Percentiles rank a stretch among this genome's conserved stretches.
phyloP scores from a whole-genome alignment of 2,797 vertebrate species.

The Malurus splendens region DNA sequence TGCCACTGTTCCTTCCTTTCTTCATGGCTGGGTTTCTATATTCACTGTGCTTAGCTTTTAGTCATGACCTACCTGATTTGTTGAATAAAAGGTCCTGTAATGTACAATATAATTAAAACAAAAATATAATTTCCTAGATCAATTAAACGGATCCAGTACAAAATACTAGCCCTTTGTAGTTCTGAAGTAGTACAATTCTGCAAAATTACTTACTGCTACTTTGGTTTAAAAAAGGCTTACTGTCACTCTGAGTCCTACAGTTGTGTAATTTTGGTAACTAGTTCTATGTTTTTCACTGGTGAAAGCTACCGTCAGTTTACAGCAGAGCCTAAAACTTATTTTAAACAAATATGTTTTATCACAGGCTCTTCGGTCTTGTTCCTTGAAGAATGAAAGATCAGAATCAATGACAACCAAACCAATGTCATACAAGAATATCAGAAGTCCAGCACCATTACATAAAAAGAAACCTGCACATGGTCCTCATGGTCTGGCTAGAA shows the following conservation, averaged over 20 bases:
- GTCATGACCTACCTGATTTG: neutral
- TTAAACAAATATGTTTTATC: neutral
- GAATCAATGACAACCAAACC: conserved; percentile 32
- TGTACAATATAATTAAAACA: neutral
- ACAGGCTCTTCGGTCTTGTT: conserved; percentile 32
- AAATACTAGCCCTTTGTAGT: neutral
- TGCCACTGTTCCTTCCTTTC: neutral
- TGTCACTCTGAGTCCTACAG: fast-evolving
- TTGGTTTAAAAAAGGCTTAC: neutral
- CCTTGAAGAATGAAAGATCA: conserved; percentile 33
- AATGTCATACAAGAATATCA: conserved; percentile 39
- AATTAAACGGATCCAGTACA: neutral
- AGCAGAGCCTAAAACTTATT: neutral
- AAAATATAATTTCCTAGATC: neutral
- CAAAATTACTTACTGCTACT: neutral
- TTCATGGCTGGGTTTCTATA: neutral
- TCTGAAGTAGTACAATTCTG: neutral
- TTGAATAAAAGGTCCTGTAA: neutral
- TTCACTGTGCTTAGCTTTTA: neutral
- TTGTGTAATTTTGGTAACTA: neutral
- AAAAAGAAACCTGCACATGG: conserved; percentile 64
- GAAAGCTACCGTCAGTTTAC: neutral
- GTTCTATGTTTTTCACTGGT: neutral
- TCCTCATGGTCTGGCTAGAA: conserved; percentile 58
- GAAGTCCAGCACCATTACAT: conserved; percentile 49